These are phyloP conservation scores for Bubalus kerabau DNA, from an alignment of 2,113 vertebrate genomes.

Conservation along the genomic window DNA sequence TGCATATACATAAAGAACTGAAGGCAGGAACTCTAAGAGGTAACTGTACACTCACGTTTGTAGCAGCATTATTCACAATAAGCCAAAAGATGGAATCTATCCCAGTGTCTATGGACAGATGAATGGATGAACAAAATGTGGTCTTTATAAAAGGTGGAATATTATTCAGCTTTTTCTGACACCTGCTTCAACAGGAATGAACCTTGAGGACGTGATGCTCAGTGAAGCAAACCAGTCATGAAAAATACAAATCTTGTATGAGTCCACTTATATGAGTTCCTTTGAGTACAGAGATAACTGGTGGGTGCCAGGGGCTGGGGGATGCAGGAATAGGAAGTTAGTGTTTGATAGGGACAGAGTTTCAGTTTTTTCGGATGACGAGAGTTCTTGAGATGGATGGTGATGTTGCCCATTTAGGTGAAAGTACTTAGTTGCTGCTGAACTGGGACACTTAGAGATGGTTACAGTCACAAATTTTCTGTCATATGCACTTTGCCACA, in stretches of 20 bases:
- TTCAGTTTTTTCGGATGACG: background rate
- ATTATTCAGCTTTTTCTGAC: background rate
- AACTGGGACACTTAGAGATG: background rate
- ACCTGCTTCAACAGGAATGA: background rate
- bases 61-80: background rate
- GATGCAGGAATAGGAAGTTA: too few relatives aligned
- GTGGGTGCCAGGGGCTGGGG: rapidly evolving
- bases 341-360: background rate
- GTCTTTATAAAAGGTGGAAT: rapidly evolving
- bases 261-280: too few relatives aligned
- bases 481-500: background rate
- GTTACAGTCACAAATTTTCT: background rate
- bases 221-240: background rate
- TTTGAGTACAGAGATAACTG: background rate
- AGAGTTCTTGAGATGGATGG: background rate
- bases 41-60: background rate
- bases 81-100: background rate
- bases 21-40: background rate
- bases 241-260: background rate
- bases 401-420: background rate
- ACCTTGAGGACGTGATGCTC: background rate
- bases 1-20: background rate
- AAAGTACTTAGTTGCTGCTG: background rate
- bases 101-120: background rate
- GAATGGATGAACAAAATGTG: background rate